Base-by-base conservation (phyloP, 2,797 vertebrate species). In the Pseudochaenichthys georgianus region DNA sequence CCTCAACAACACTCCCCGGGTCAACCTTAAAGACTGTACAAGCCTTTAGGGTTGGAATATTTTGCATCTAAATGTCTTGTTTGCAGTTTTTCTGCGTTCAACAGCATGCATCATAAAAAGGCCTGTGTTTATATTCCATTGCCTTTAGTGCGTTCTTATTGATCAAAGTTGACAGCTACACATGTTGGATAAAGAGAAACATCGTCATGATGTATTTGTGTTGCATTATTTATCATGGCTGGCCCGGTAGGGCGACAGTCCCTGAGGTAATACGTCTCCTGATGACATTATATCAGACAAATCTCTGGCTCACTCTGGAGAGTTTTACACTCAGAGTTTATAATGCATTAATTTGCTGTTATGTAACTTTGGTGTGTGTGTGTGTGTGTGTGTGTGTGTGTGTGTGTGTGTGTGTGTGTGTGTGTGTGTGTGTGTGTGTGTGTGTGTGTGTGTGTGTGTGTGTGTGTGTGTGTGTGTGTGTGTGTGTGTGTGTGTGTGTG, bases 121-220 rank as follows among this genome's bases (percentile, higher is more conserved):
- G 50, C 15, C 50, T 63, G 81, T 89, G 88, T 90, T 86, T 86
- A 77, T 88, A 80, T 81, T 68, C 75, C 75, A 58, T 80, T 15
- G 74, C 87, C 88, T 89, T 84, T 80, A 86, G 79, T 83, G 87
- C 31, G 58, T 81, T 88, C 63, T 38, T 91, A 93, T 94, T 93
- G 92, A 94, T 95, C 94, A 94, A 91, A 92, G 91, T 78, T 92
- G 94, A 93, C 93, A 94, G 91, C 89, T 93, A 93, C 92, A 95
- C 91, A 92, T 93, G 94, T 94, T 93, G 89, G 85, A 91, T 93
- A 93, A 93, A 90, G 88, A 87, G 86, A 91, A 92, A 90, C 91
- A 91, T 90, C 89, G 84, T 17, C 67, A 86, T 92, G 92, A 92
- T 93, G 89, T 93, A 92, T 93, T 92, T 93, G 89, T 83, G 81